Base-by-base conservation (phyloP, 1,140 invertebrate genomes). In the Drosophila busckii region DNA sequence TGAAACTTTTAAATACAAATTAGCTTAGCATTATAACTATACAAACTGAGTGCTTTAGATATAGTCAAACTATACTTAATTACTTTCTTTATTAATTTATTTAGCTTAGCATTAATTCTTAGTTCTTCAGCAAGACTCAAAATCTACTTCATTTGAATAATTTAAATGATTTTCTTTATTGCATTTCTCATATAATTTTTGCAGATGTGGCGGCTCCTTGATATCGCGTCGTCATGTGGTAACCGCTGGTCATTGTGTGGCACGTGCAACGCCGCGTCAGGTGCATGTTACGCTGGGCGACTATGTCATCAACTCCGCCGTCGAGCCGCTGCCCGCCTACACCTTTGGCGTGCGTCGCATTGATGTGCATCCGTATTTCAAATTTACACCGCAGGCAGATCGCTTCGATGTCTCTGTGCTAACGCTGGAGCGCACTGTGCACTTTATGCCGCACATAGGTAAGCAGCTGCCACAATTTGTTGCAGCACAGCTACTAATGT, bases 161-260 rank as follows among this genome's bases (percentile, higher is more conserved):
- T n/a, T n/a, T n/a, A n/a, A n/a, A n/a, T n/a, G n/a, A n/a, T n/a
- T n/a, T n/a, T n/a, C n/a, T n/a, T n/a, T n/a, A n/a, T n/a, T n/a
- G n/a, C n/a, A n/a, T n/a, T n/a, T n/a, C n/a, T n/a, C n/a, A n/a
- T n/a, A n/a, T n/a, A n/a, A 4, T 16, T 25, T 2, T 45, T 92
- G 89, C 88, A 94, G 96, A 88, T 99, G 97, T 87, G 97, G 97
- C 4, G 97, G 96, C 19, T 97, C 96, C 1, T 90, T 99, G 53
- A 94, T 98, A 59, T 97, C 95, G 68, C 91, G 95, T 34, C 92
- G 94, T 52, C 96, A 98, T 89, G 96, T 99, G 1, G 95, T 98
- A 16, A 98, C 96, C 17, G 97, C 97, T 7, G 97, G 97, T 2
- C 97, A 99, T 88, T 99, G 97, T 88, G 97, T 98, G 25, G 95